Evolutionary conservation across 2,113 vertebrate species (phyloP).

Genomic region (Gnathonemus longibarbis): DNA sequence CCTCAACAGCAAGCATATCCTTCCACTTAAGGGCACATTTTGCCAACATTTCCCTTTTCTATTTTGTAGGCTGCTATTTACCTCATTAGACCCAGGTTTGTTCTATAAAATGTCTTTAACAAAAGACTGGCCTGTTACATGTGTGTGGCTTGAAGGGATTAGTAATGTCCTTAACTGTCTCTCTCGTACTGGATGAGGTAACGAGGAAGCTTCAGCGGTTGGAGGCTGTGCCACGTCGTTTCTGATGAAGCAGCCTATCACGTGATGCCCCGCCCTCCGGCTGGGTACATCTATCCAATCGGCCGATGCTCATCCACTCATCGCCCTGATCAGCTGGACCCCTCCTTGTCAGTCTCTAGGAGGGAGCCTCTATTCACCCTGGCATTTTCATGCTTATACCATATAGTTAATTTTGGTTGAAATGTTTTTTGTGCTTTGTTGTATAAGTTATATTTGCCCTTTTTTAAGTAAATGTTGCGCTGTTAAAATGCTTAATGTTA

Average conservation of each 20-base stretch:
- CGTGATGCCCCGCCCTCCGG: not conserved
- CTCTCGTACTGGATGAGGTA: constrained; percentile 69
- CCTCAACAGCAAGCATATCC: constrained; percentile 84
- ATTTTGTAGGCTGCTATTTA: not conserved
- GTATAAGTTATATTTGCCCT: constrained; percentile 3
- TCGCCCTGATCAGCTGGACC: not conserved
- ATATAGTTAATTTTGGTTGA: not conserved
- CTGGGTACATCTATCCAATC: not conserved
- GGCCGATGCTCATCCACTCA: not conserved
- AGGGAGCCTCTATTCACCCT: not conserved
- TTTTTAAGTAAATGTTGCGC: not conserved
- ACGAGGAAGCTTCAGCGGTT: constrained; percentile 66
- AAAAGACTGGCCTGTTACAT: not conserved
- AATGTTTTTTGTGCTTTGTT: not conserved
- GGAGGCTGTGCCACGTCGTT: constrained; percentile 55
- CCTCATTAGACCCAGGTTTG: not conserved
- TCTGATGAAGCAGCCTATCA: constrained; percentile 36
- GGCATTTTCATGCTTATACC: not conserved
- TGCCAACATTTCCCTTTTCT: not conserved
- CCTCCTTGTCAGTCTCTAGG: not conserved
- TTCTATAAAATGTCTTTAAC: not conserved
- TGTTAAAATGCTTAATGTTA: not conserved
- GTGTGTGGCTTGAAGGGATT: not conserved
- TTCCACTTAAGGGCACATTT: constrained; percentile 49
- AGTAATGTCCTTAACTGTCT: constrained; percentile 62